phyloP scores from a whole-genome alignment of 2,888 invertebrate species.

The Eupithecia subfuscata region DNA sequence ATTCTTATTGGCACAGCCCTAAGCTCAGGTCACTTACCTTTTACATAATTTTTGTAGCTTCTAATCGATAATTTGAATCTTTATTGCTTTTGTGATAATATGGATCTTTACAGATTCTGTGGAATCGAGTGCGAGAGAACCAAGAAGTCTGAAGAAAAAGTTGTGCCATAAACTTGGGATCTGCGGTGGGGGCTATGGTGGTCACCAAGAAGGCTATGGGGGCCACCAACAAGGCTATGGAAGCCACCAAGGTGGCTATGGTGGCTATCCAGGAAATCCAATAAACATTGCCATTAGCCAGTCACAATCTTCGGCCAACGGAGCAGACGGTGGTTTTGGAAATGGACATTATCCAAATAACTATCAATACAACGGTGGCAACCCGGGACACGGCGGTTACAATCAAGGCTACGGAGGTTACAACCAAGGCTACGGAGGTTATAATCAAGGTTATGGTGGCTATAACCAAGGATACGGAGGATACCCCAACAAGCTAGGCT shows the following conservation, averaged over 20 bases:
- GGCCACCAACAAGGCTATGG: conserved; percentile 49
- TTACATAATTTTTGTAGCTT: conserved; percentile 7
- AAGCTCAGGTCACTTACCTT: conserved; percentile 62
- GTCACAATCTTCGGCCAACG: conserved; percentile 72
- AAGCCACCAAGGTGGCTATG: conserved; percentile 48
- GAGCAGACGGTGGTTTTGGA: conserved; percentile 65
- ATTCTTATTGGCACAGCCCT: conserved; percentile 55
- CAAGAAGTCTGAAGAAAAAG: conserved; percentile 60
- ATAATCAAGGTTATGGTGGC: conserved; percentile 44
- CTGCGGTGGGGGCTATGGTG: conserved; percentile 53
- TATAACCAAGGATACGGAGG: conserved; percentile 54
- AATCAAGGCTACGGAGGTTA: conserved; percentile 45
- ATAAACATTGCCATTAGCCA: conserved; percentile 79
- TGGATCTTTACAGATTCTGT: conserved; percentile 51
- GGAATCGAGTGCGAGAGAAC: conserved; percentile 49
- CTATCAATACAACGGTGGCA: conserved; percentile 58
- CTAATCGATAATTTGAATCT: conserved; percentile 10
- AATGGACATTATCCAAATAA: conserved; percentile 65
- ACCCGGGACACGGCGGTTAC: conserved; percentile 43
- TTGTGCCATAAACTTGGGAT: conserved; percentile 65
- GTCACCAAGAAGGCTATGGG: conserved; percentile 48
- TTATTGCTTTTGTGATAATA: conserved; percentile 31
- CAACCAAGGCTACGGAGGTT: conserved; percentile 45
- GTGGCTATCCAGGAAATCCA: conserved; percentile 48
- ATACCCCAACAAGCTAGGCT: conserved; percentile 59